Evolutionary conservation across 1,140 invertebrate genomes (phyloP).

Genomic region (Hesperophylax magnus): DNA sequence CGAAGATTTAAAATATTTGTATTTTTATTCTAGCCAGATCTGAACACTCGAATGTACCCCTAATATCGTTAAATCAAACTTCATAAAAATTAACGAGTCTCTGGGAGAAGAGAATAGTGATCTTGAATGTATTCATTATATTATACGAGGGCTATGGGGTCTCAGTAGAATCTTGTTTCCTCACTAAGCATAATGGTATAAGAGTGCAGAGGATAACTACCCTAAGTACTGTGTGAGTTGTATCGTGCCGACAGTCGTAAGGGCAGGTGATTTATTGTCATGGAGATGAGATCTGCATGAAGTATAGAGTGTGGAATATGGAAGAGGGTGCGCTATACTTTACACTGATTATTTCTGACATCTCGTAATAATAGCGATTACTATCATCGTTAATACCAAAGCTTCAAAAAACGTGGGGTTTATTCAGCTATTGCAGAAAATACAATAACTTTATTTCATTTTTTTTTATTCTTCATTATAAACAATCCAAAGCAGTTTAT

Average conservation of each 20-base stretch:
- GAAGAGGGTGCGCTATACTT: conserved; percentile 11
- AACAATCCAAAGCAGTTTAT: no score
- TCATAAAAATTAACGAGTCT: background rate
- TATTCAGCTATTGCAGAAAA: no score
- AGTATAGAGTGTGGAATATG: background rate
- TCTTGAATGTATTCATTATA: background rate
- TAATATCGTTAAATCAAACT: background rate
- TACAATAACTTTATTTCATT: no score
- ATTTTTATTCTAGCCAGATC: no score
- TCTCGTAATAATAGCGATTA: conserved; percentile 21
- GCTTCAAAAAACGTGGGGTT: no score
- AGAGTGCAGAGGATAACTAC: no score
- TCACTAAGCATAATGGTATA: background rate
- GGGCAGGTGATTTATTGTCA: conserved; percentile 38
- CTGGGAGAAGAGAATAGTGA: background rate
- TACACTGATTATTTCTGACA: conserved; percentile 47
- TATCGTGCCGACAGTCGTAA: background rate
- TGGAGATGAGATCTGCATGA: conserved; percentile 25
- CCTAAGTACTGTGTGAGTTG: no score
- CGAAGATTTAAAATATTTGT: no score
- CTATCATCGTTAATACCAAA: background rate
- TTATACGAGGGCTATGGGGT: background rate
- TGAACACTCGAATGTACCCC: no score
- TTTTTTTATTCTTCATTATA: no score
- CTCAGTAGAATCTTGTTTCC: background rate